Conservation (phyloP, 2,888 invertebrate genomes). For the Lasioglossum figueresi region DNA sequence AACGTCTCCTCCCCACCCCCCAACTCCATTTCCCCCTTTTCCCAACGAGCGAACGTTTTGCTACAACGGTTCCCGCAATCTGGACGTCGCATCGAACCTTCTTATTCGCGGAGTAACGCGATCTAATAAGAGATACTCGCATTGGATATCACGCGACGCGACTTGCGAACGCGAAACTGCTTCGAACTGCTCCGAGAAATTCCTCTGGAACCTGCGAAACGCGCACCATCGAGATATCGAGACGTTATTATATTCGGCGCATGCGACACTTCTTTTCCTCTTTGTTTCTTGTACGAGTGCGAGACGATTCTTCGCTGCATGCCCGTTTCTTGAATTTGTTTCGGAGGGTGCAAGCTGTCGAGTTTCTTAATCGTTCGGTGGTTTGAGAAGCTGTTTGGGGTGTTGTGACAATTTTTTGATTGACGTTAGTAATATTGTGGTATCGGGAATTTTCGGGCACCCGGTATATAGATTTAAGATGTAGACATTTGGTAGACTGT, state of each 20-base stretch:
- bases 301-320: background rate
- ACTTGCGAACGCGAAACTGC: background rate
- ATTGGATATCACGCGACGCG: background rate
- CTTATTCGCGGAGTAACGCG: constrained; percentile 2
- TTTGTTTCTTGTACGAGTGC: background rate
- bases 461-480: too few species aligned
- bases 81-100: constrained; percentile 32
- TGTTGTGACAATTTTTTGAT: too few species aligned
- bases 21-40: background rate
- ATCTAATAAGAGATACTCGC: constrained; percentile 34
- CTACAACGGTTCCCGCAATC: constrained; percentile 50
- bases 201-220: background rate
- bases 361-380: background rate
- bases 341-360: background rate
- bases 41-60: constrained; percentile 35
- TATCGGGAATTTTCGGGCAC: too few species aligned
- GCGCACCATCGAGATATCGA: too few species aligned
- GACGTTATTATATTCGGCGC: background rate
- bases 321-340: background rate
- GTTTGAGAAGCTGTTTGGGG: too few species aligned
- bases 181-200: background rate
- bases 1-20: constrained; percentile 29
- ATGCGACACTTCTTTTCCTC: background rate
- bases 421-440: too few species aligned
- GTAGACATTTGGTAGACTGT: too few species aligned